These are phyloP conservation scores for Onthophagus sagittarius DNA, from an alignment of 2,888 invertebrate genomes.

Conservation along the genomic window DNA sequence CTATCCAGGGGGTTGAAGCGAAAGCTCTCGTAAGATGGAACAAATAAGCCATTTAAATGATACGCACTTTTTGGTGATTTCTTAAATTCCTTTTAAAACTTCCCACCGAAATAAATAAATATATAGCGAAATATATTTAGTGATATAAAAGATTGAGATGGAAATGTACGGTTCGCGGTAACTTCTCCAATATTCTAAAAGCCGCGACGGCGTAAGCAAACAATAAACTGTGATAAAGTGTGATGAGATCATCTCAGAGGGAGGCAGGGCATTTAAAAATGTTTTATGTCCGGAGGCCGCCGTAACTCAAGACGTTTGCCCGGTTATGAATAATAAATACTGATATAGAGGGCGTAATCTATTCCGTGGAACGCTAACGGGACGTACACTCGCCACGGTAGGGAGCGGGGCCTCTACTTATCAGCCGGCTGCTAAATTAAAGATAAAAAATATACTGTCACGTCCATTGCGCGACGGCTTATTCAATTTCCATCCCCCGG, in stretches of 20 bases:
- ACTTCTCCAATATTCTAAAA: background rate
- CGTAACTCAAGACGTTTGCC: slow-evolving; percentile 45
- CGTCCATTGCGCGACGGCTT: slow-evolving; percentile 48
- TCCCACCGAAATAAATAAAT: too few species aligned
- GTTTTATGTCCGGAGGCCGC: slow-evolving; percentile 47
- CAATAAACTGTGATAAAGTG: slow-evolving; percentile 10
- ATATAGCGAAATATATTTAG: too few species aligned
- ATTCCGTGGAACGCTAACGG: slow-evolving; percentile 34
- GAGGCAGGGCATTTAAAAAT: slow-evolving; percentile 43
- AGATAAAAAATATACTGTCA: slow-evolving; percentile 51
- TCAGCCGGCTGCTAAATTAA: slow-evolving; percentile 49
- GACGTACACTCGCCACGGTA: slow-evolving; percentile 42
- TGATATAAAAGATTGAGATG: background rate
- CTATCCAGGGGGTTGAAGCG: background rate
- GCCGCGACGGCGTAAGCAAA: background rate
- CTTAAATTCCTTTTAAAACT: too few species aligned
- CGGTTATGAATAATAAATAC: slow-evolving; percentile 50
- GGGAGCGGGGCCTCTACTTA: slow-evolving; percentile 36
- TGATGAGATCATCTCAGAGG: slow-evolving; percentile 42
- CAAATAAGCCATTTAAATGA: background rate
- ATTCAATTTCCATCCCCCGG: slow-evolving; percentile 47
- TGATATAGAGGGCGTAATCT: slow-evolving; percentile 47
- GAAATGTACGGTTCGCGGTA: background rate
- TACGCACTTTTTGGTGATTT: too few species aligned
- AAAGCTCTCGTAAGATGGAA: background rate